phyloP scores from a whole-genome alignment of 2,113 vertebrate genomes.

The Amphilophus citrinellus region DNA sequence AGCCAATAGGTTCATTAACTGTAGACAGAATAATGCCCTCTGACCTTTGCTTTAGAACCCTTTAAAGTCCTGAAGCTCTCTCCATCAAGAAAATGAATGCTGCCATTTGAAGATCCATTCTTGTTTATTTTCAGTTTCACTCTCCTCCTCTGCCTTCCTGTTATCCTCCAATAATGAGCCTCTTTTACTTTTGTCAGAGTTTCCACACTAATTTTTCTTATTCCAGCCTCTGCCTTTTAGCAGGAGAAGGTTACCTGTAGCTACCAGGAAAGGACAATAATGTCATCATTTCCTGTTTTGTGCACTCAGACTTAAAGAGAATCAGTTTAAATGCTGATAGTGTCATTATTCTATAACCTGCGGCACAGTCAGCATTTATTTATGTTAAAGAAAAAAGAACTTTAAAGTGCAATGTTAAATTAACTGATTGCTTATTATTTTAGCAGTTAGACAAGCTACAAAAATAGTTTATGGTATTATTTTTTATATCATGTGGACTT shows the following conservation, averaged over 20 bases:
- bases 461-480: neutral
- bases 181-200: too few relatives aligned
- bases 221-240: neutral
- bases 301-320: neutral
- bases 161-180: too few relatives aligned
- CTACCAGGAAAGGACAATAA: neutral
- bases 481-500: neutral
- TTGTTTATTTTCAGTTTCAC: neutral
- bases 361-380: neutral
- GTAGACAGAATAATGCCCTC: neutral
- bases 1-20: neutral
- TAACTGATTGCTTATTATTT: conserved; percentile 7
- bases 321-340: neutral
- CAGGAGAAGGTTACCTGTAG: neutral
- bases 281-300: neutral
- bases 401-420: conserved; percentile 9
- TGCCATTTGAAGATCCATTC: neutral
- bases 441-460: neutral
- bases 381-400: neutral
- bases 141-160: too few relatives aligned
- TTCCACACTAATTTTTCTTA: neutral
- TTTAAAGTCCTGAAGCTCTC: neutral
- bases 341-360: neutral
- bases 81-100: accelerated
- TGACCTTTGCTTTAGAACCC: neutral